Evolutionary conservation across 2,888 invertebrate genomes (phyloP).

Genomic region (Synergus laeviventris): DNA sequence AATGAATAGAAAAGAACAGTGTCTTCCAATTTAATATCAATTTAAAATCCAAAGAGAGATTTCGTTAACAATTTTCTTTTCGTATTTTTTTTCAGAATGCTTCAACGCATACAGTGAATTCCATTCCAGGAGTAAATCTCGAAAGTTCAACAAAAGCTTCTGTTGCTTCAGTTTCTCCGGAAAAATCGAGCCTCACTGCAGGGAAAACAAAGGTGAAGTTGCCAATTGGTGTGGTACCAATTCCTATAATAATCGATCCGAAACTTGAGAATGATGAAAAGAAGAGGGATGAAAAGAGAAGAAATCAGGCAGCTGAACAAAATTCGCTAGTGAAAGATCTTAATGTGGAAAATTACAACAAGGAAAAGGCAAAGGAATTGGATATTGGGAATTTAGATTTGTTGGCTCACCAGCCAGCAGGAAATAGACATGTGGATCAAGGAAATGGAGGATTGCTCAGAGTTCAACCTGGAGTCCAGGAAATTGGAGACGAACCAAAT

Average conservation of each 20-base stretch:
- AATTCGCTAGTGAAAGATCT: conserved; percentile 44
- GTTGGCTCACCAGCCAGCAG: conserved; percentile 41
- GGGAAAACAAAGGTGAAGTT: conserved; percentile 64
- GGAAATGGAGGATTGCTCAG: conserved; percentile 58
- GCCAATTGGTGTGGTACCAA: conserved; percentile 71
- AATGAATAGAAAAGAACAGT: neutral
- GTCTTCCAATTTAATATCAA: too few species aligned
- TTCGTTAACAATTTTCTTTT: neutral
- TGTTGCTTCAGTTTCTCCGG: conserved; percentile 52
- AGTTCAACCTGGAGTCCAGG: conserved; percentile 68
- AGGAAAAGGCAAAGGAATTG: conserved; percentile 47
- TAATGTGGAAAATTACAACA: conserved; percentile 47
- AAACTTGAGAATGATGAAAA: conserved; percentile 49
- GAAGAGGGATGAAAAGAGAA: conserved; percentile 52
- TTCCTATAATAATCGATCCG: conserved; percentile 63
- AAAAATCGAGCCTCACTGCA: conserved; percentile 49
- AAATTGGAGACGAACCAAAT: conserved; percentile 71
- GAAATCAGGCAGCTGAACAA: conserved; percentile 48
- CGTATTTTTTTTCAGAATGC: conserved; percentile 53
- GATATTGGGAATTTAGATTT: conserved; percentile 55
- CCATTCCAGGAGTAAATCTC: conserved; percentile 44
- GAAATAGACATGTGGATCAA: conserved; percentile 45
- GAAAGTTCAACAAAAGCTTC: conserved; percentile 56
- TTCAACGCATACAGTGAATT: conserved; percentile 53
- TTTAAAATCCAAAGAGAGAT: neutral